Evolutionary conservation across 2,113 vertebrate genomes (phyloP).

Genomic region (Lipotes vexillifer): DNA sequence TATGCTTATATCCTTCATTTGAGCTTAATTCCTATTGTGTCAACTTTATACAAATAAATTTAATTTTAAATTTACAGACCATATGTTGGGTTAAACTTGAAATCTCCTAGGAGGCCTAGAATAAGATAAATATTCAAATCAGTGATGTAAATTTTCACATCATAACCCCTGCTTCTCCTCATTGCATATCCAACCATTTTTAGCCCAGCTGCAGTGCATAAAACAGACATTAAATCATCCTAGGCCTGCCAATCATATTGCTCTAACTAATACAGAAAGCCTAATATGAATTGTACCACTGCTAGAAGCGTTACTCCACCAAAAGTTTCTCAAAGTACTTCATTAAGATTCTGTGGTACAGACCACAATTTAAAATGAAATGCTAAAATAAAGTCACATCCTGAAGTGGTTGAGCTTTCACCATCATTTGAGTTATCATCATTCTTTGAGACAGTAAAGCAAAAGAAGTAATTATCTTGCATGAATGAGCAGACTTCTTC

Average conservation of each 20-base stretch:
- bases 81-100: conserved; percentile 68
- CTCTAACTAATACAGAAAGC: conserved; percentile 43
- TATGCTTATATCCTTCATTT: conserved; percentile 52
- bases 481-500: not conserved
- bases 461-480: conserved; percentile 8
- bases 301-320: not conserved
- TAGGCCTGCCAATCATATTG: conserved; percentile 1
- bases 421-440: not conserved
- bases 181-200: conserved; percentile 29
- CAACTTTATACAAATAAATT: conserved; percentile 71
- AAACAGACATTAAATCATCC: not conserved
- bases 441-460: not conserved
- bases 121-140: conserved; percentile 71
- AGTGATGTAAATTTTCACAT: conserved; percentile 28
- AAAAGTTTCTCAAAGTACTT: conserved; percentile 5
- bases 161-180: conserved; percentile 35
- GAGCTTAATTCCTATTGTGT: conserved; percentile 59
- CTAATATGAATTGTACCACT: not conserved
- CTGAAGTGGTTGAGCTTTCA: not conserved
- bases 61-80: conserved; percentile 69
- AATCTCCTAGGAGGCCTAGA: conserved; percentile 51
- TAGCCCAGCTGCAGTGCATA: not conserved
- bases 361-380: conserved; percentile 6
- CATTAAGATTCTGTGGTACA: not conserved
- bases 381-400: conserved; percentile 16